Evolutionary conservation across 2,888 invertebrate genomes (phyloP), one percentile per base, ranked within the genome.

Genomic region (Andrena minutula): DNA sequence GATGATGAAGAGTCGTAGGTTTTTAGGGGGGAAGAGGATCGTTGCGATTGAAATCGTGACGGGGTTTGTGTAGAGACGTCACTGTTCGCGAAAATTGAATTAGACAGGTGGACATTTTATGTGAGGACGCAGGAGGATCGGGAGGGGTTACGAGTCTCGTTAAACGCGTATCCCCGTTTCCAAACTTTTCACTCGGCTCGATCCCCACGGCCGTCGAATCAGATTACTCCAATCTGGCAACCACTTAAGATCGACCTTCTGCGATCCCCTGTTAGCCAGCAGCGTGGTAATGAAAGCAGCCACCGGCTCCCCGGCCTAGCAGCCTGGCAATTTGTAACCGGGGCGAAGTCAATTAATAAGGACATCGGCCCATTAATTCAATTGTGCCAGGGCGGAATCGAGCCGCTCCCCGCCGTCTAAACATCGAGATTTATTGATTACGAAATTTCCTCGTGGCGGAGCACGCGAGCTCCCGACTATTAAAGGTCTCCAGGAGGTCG

Each of bases 321-420:
- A 79, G 83, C 78, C 69, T 23, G 53, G 86, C 85, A 89, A 91
- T 91, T 91, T 91, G 90, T 91, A 91, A 89, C 86, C 84, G 83
- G 86, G 86, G 82, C 89, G 79, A 89, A 88, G 88, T 91, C 90
- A 90, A 91, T 91, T 91, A 91, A 91, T 90, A 89, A 90, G 90
- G 89, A 88, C 90, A 90, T 88, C 86, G 70, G 77, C 82, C 35
- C 86, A 90, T 91, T 90, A 90, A 91, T 91, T 90, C 88, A 88
- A 90, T 91, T 90, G 89, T 75, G 75, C 85, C 76, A 65, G 75
- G 65, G 70, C 63, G 68, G 63, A 51, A 63, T 76, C 72, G 82
- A 51, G 61, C 61, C 53, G 8, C 71, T 58, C 71, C 10, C n/a
- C 23, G 26, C 51, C 41, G 16, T 51, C 60, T 28, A 30, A 60